Evolutionary conservation across 2,113 vertebrate species (phyloP).

Genomic region (Mormyrus iriodes): DNA sequence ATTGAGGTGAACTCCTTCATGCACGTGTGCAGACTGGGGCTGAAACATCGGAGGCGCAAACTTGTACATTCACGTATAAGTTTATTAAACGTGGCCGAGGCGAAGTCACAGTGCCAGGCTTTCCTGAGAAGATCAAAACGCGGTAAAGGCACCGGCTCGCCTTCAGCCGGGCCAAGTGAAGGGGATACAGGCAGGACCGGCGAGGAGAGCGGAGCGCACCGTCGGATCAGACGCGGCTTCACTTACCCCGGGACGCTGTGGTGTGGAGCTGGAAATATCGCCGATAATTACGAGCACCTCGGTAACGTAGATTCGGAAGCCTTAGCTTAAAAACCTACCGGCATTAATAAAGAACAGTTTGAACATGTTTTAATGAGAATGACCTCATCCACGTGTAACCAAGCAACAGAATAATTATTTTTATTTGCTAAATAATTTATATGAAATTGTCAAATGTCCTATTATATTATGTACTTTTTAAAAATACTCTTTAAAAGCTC

Average conservation of each 20-base stretch:
- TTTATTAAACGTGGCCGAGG: slow-evolving; percentile 44
- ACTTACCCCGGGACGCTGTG: slow-evolving; percentile 74
- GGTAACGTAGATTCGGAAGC: slow-evolving; percentile 47
- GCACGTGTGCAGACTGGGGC: slow-evolving; percentile 46
- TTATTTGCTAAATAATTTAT: neutral
- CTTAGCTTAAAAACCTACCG: neutral
- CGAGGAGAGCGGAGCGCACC: slow-evolving; percentile 18
- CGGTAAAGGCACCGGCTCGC: neutral
- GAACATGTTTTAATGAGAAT: neutral
- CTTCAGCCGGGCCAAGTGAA: neutral
- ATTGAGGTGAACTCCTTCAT: slow-evolving; percentile 53
- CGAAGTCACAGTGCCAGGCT: slow-evolving; percentile 47
- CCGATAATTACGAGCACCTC: slow-evolving; percentile 62
- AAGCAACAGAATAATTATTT: neutral
- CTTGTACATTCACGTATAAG: slow-evolving; percentile 25
- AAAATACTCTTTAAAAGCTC: no score
- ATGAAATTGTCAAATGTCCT: neutral
- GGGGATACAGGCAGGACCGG: neutral
- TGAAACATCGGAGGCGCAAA: slow-evolving; percentile 25
- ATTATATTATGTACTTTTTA: neutral
- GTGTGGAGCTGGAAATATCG: slow-evolving; percentile 76
- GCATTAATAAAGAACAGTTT: neutral
- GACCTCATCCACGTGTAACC: neutral
- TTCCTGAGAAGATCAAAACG: slow-evolving; percentile 32
- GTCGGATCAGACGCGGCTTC: slow-evolving; percentile 65